phyloP scores from a whole-genome alignment of 2,797 vertebrate genomes.

The Pseudomugil gertrudae region DNA sequence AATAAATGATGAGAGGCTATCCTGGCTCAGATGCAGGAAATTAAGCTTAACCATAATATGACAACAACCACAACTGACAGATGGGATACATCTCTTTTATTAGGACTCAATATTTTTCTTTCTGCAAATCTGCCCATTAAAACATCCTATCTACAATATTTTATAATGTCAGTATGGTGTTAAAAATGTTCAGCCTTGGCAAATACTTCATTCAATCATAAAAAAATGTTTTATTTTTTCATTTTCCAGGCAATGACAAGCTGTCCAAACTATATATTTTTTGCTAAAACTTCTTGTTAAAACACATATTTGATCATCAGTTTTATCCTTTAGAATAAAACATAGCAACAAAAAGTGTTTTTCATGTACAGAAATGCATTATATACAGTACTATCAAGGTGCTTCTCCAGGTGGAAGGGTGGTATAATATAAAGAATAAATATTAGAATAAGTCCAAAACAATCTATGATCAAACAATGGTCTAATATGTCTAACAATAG shows the following conservation, averaged over 20 bases:
- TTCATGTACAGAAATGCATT: neutral
- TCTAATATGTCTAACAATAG: conserved; percentile 3
- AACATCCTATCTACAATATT: neutral
- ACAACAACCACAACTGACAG: neutral
- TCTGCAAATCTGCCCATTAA: neutral
- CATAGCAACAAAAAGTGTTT: neutral
- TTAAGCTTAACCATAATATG: neutral
- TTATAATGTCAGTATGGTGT: neutral
- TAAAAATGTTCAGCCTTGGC: neutral
- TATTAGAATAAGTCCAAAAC: neutral
- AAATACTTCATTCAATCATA: neutral
- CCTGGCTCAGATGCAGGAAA: neutral
- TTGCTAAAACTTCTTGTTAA: neutral
- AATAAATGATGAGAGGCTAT: neutral
- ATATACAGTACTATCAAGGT: neutral
- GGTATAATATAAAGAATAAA: neutral
- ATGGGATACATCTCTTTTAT: neutral
- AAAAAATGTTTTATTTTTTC: neutral
- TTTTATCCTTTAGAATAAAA: neutral
- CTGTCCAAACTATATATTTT: neutral
- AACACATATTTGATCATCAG: neutral
- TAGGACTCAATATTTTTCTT: neutral
- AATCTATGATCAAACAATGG: neutral
- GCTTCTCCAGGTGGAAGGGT: neutral
- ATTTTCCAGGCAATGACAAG: neutral